These are phyloP conservation scores for Myathropa florea DNA, from an alignment of 2,888 invertebrate genomes.

Conservation along the genomic window DNA sequence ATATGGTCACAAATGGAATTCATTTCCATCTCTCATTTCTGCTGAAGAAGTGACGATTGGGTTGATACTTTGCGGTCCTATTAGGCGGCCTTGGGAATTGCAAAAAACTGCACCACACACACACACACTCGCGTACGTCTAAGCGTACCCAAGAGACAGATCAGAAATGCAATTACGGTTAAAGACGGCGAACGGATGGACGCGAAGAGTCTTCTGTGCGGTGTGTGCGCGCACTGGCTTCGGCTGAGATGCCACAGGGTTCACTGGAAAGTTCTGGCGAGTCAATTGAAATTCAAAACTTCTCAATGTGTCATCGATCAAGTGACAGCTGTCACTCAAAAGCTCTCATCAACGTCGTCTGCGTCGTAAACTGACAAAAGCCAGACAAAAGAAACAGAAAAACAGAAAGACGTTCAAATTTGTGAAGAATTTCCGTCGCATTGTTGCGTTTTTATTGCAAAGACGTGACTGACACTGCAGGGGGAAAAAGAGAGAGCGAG, in stretches of 20 bases:
- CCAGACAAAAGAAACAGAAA: neutral
- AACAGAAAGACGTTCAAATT: constrained; percentile 3
- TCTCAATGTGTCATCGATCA: neutral
- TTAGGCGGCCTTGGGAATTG: constrained; percentile 46
- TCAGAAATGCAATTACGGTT: neutral
- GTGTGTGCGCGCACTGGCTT: neutral
- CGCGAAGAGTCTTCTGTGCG: too few relatives aligned
- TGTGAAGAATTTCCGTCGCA: constrained; percentile 4
- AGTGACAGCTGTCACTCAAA: neutral
- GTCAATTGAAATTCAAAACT: neutral
- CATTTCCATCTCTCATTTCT: constrained; percentile 12
- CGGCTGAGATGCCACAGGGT: neutral
- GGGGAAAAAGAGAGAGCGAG: neutral
- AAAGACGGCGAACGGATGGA: neutral
- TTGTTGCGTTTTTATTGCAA: constrained; percentile 36
- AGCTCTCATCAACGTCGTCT: neutral
- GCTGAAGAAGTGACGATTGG: constrained; percentile 38
- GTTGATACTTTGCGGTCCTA: constrained; percentile 28
- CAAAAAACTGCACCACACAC: neutral
- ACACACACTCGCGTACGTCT: too few relatives aligned
- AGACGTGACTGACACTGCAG: constrained; percentile 40
- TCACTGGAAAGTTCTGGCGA: neutral
- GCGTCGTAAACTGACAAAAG: neutral
- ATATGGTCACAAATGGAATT: constrained; percentile 57
- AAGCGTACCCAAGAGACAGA: constrained; percentile 1